Base-by-base conservation (phyloP, 2,888 invertebrate genomes). In the Scaptomyza caliginosa region DNA sequence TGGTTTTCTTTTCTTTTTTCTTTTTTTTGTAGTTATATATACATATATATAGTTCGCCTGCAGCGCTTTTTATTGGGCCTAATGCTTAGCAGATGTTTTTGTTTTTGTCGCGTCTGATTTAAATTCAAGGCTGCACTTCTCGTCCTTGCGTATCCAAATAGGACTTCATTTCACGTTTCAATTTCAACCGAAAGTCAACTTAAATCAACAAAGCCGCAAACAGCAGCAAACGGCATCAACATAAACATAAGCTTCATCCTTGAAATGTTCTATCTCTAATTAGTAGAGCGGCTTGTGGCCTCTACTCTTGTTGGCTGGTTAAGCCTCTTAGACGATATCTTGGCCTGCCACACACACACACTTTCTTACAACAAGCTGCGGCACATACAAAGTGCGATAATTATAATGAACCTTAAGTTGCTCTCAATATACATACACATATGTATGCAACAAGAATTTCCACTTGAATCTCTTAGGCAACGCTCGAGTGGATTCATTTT, bases 381-480 rank as follows among this genome's bases (percentile, higher is more conserved):
- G 4, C 30, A 13, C 0, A 10, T n/a, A 30, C 30, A 30, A n/a
- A 43, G 36, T 13, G 52, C 28, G 19, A 51, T 67, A 72, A 48
- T 67, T 67, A 72, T 63, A 71, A 67, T 67, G 73, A 72, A 67
- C 21, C 49, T 21, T 50, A 32, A 54, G 46, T 39, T 55, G 50
- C 50, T 51, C 54, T 67, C 71, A 67, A 72, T 71, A 71, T 40
- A 28, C 4, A 28, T 4, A 28, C 28, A 28, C 11, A n/a, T 3
- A 28, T 4, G 4, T 10, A 26, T 26, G 26, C 2, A 26, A 28
- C 11, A 28, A 28, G 28, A n/a, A 4, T 30, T 28, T 28, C 11
- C 28, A 28, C 3, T 28, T 11, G 11, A 1, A 0, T 28, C 28
- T 28, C 11, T 28, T 32, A 6, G 7, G 13, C 32, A 7, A 7